Conservation (phyloP, 2,888 invertebrate genomes). For the Tyria jacobaeae region DNA sequence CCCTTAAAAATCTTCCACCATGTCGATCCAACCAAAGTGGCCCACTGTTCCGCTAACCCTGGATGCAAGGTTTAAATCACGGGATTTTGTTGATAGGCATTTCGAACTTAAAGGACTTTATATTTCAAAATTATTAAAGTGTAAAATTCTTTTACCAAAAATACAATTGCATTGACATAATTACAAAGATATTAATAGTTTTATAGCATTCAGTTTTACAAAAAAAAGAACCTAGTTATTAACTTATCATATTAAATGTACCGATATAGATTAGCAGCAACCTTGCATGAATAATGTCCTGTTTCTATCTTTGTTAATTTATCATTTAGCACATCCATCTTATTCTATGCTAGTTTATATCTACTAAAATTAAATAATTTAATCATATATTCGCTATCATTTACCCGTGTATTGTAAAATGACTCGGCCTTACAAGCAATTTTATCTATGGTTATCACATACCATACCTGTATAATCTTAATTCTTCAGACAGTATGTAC, state of each 20-base stretch:
- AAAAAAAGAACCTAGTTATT: background rate
- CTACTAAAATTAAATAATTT: background rate
- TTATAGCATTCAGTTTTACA: no score
- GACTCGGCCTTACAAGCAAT: background rate
- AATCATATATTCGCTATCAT: background rate
- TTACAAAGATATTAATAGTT: background rate
- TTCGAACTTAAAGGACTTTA: background rate
- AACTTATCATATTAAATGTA: background rate
- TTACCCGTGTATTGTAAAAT: background rate
- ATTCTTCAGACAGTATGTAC: background rate
- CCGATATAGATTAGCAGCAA: background rate
- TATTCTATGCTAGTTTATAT: background rate
- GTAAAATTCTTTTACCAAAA: no score
- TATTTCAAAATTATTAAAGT: background rate
- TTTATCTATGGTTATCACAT: background rate
- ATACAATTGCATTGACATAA: background rate
- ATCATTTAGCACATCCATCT: background rate
- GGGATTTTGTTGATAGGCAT: background rate
- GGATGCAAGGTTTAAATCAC: background rate
- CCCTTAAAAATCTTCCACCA: background rate
- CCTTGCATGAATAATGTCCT: conserved; percentile 4
- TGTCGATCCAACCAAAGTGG: background rate
- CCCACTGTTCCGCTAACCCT: background rate
- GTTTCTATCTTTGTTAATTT: background rate
- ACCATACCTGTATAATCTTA: background rate